Evolutionary conservation across 53 echinoderm and acorn worm genomes (phyloP).

Genomic region (Echinometra lucunter): DNA sequence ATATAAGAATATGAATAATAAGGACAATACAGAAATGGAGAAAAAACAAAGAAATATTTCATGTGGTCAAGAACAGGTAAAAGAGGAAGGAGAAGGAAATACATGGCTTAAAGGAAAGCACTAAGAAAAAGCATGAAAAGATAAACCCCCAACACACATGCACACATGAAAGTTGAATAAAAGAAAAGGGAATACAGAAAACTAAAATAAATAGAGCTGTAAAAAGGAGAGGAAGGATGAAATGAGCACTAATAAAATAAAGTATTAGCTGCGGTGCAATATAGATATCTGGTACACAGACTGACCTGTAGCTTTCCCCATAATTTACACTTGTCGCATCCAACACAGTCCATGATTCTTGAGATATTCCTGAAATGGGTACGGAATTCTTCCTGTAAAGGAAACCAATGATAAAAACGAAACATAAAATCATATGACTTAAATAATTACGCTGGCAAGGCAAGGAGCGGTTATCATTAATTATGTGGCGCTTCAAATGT

Average conservation of each 20-base stretch:
- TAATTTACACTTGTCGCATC: constrained; percentile 97
- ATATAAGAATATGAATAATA: too few species aligned
- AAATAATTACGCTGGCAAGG: not conserved
- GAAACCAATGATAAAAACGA: not conserved
- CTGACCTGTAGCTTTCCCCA: constrained; percentile 99
- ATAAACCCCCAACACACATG: too few species aligned
- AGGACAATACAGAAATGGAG: too few species aligned
- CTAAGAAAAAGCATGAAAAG: too few species aligned
- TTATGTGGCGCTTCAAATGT: not conserved
- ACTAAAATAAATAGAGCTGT: not conserved
- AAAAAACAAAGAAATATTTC: too few species aligned
- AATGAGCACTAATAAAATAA: not conserved
- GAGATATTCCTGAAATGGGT: constrained; percentile 97
- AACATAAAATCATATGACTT: not conserved
- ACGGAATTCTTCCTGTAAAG: constrained; percentile 93
- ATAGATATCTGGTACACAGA: constrained; percentile 18
- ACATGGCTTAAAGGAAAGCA: too few species aligned
- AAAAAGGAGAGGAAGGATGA: not conserved
- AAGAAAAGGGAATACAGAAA: not conserved
- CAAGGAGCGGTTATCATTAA: too few species aligned
- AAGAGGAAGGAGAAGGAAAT: too few species aligned
- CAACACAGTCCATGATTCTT: constrained; percentile 99
- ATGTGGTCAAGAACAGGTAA: too few species aligned
- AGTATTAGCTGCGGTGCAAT: not conserved
- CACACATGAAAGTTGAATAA: too few species aligned